Percentiles rank a stretch among this genome's conserved stretches.
Conservation (phyloP, 2,888 invertebrate genomes). For the Perizoma affinitatum region DNA sequence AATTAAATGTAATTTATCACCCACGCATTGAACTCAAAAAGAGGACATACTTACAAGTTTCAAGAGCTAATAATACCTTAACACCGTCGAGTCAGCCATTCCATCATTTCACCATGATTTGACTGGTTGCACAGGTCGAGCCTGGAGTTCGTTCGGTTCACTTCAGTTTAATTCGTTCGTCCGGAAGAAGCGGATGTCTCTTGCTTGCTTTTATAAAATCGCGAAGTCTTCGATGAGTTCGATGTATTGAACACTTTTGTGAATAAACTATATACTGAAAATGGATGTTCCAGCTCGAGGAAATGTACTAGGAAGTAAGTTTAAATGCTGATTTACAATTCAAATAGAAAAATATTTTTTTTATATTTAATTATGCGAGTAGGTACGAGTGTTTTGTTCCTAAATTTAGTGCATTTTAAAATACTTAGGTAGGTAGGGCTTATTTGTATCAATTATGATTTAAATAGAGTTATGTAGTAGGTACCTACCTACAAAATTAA, state of each 20-base stretch:
- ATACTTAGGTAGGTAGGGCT: too few species aligned
- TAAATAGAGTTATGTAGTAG: too few species aligned
- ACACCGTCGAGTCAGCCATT: conserved; percentile 33
- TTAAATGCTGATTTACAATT: too few species aligned
- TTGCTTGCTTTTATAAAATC: background rate
- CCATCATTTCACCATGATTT: conserved; percentile 37
- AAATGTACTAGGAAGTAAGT: conserved; percentile 85
- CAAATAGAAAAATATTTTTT: too few species aligned
- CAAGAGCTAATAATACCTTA: background rate
- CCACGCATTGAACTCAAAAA: conserved; percentile 31
- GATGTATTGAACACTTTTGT: background rate
- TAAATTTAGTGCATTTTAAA: too few species aligned
- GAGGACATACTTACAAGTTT: background rate
- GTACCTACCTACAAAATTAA: too few species aligned
- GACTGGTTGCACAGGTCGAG: conserved; percentile 22
- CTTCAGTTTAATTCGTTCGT: conserved; percentile 21
- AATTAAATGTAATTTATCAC: conserved; percentile 51
- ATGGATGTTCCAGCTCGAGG: conserved; percentile 84
- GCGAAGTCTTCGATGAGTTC: too few species aligned
- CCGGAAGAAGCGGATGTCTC: conserved; percentile 17
- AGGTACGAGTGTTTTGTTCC: too few species aligned
- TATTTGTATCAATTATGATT: too few species aligned
- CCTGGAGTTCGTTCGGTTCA: background rate
- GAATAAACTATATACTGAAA: conserved; percentile 19
- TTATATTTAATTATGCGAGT: too few species aligned